Base-by-base conservation (phyloP, 2,113 vertebrate genomes). In the Axis porcinus region DNA sequence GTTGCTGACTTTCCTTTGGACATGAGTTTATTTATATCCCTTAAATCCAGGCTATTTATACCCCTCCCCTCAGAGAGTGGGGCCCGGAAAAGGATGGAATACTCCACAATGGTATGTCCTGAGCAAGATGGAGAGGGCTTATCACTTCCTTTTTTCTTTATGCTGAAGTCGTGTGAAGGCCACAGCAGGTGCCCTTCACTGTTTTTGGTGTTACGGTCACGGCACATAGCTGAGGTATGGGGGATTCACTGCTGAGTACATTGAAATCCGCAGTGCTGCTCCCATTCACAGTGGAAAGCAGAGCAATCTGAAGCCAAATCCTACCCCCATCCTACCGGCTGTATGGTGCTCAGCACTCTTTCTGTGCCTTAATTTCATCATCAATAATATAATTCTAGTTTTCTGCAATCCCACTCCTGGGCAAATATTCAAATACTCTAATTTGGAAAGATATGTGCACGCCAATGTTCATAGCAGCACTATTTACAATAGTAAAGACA, bases 211-310 rank as follows among this genome's bases (percentile, higher is more conserved):
- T 64, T 6, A 11, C 1, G 7, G 64, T 58, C 23, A n/a, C 10
- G 1, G 33, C 74, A 5, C 13, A 1, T 7, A 4, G 2, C 70
- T 3, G 27, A n/a, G 9, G 11, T 3, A 1, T 0, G 3, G 2
- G 17, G 17, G 2, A 23, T 52, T 70, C 14, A 11, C 1, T 7
- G 8, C 7, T 2, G 25, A 79, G 45, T 10, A 12, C 27, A 9
- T 7, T 13, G 25, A 12, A 9, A 62, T 12, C 60, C 23, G 1
- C 0, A 1, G 0, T 30, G 54, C 36, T 16, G 10, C 21, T 9
- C 55, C 50, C 13, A 6, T 11, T 30, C 7, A 0, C 1, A 1
- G 28, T 1, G 7, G 9, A 40, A 27, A 28, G 36, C 54, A 17
- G 15, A 36, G 79, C 50, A 54, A 54, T 7, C 33, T n/a, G 47